Conservation (phyloP, 2,797 vertebrate species). For the Myotis pilosus region DNA sequence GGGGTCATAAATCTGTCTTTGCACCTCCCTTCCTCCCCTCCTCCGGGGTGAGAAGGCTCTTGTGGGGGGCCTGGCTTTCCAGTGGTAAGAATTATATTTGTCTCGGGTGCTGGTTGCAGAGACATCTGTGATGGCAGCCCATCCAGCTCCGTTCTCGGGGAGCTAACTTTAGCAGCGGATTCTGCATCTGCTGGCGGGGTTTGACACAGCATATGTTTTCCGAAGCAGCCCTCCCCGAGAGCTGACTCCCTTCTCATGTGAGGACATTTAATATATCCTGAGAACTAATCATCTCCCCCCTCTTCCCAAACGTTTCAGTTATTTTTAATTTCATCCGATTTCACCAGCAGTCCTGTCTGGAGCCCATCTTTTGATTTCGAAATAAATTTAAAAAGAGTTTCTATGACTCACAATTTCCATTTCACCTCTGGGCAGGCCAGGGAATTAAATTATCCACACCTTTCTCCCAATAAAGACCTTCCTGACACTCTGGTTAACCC, state of each 20-base stretch:
- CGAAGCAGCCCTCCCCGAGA: conserved; percentile 69
- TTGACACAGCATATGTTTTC: conserved; percentile 71
- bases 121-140: conserved; percentile 70
- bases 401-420: conserved; percentile 51
- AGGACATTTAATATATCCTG: conserved; percentile 79
- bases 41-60: conserved; percentile 61
- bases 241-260: conserved; percentile 67
- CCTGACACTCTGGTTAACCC: conserved; percentile 40
- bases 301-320: conserved; percentile 68
- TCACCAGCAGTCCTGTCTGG: conserved; percentile 72
- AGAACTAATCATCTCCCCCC: conserved; percentile 74
- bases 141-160: conserved; percentile 60
- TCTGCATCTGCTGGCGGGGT: conserved; percentile 70
- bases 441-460: conserved; percentile 20
- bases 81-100: conserved; percentile 73
- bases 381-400: conserved; percentile 70
- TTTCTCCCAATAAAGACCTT: conserved; percentile 40
- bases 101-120: conserved; percentile 63
- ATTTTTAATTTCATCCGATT: conserved; percentile 76
- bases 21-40: conserved; percentile 65
- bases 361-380: conserved; percentile 73
- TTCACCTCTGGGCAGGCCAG: conserved; percentile 33
- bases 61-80: conserved; percentile 61
- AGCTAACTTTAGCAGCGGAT: conserved; percentile 69
- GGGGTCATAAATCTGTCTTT: conserved; percentile 73